These are phyloP conservation scores for Temnopleurus reevesii DNA, from an alignment of 53 echinoderm and acorn worm genomes.

Conservation along the genomic window DNA sequence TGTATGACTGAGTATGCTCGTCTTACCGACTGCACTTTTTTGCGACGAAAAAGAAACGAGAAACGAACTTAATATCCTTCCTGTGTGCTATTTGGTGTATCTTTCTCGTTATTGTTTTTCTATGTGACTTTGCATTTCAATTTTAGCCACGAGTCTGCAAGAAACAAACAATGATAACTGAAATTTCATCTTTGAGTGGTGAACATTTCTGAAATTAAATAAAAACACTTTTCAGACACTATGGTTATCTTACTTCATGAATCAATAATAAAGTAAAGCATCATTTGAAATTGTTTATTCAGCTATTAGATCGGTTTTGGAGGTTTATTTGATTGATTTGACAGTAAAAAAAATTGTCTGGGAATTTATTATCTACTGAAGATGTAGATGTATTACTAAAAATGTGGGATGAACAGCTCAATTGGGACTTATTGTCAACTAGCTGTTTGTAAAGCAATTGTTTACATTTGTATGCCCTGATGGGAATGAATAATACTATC, in stretches of 20 bases:
- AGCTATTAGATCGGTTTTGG: too few species aligned
- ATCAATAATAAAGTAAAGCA: too few species aligned
- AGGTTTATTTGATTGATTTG: too few species aligned
- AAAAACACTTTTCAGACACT: too few species aligned
- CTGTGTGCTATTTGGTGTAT: background rate
- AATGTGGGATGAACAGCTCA: background rate
- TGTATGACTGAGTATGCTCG: background rate
- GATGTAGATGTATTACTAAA: background rate
- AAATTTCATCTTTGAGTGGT: too few species aligned
- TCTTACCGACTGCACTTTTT: slow-evolving; percentile 46
- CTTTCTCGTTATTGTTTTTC: background rate
- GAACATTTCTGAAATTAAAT: too few species aligned
- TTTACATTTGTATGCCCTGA: background rate
- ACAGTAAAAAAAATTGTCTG: too few species aligned
- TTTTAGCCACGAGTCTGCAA: too few species aligned
- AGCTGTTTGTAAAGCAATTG: background rate
- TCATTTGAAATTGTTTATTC: too few species aligned
- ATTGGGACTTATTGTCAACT: background rate
- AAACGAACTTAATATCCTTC: background rate
- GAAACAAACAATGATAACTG: too few species aligned
- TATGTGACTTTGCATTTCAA: background rate
- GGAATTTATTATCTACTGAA: too few species aligned
- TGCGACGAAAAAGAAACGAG: background rate
- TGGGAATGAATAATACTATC: background rate
- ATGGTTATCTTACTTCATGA: too few species aligned